Evolutionary conservation across 1,140 invertebrate species (phyloP).

Genomic region (Ooceraea biroi): DNA sequence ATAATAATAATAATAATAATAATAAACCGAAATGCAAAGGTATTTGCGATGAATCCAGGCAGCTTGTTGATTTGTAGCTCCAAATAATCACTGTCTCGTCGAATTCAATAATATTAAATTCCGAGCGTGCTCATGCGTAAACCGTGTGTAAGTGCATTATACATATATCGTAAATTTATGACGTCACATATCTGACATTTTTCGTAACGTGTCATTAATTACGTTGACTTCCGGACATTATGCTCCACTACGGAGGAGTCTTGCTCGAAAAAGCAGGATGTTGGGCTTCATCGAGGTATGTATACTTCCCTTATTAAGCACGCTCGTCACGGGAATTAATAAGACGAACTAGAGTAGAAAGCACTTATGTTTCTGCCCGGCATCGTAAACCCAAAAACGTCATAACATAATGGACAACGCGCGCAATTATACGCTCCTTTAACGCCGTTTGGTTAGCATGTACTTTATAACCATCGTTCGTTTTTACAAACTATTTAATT

Average conservation of each 20-base stretch:
- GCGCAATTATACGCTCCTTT: conserved; percentile 57
- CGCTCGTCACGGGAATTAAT: conserved; percentile 52
- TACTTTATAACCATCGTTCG: not conserved
- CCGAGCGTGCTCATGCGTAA: not conserved
- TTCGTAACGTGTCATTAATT: conserved; percentile 40
- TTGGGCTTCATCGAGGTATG: conserved; percentile 26
- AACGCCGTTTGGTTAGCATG: conserved; percentile 1
- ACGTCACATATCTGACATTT: not conserved
- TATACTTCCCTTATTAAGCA: conserved; percentile 58
- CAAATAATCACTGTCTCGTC: not conserved
- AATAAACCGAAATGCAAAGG: too few relatives aligned
- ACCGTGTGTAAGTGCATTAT: not conserved
- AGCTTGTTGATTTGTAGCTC: too few relatives aligned
- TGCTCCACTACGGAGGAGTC: conserved; percentile 2
- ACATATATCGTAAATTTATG: not conserved
- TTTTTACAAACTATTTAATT: conserved; percentile 25
- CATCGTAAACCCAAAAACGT: conserved; percentile 52
- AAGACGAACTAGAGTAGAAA: conserved; percentile 72
- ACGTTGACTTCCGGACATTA: conserved; percentile 9
- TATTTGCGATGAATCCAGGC: too few relatives aligned
- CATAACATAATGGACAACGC: conserved; percentile 11
- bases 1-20: not conserved
- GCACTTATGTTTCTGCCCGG: conserved; percentile 58
- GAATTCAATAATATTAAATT: too few relatives aligned
- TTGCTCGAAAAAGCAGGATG: conserved; percentile 17